Conservation (phyloP, 2,113 vertebrate genomes). For the Ochotona princeps region DNA sequence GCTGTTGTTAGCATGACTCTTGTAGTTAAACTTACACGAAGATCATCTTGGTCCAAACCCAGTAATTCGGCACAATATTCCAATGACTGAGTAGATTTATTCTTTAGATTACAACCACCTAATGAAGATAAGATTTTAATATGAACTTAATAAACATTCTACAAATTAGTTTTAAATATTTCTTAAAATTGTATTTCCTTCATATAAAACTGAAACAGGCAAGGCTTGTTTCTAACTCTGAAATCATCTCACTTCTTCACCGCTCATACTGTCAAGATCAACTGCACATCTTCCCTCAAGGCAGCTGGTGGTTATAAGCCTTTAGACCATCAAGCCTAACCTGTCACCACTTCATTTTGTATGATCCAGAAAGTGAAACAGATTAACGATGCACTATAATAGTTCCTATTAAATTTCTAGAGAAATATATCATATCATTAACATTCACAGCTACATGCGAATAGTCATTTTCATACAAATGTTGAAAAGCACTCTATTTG, state of each 20-base stretch:
- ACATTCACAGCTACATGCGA: background rate
- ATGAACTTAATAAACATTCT: conserved; percentile 26
- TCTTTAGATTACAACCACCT: conserved; percentile 95
- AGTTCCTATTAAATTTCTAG: background rate
- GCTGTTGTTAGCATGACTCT: conserved; percentile 98
- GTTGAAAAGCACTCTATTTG: background rate
- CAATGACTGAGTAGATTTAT: conserved; percentile 90
- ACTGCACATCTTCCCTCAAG: background rate
- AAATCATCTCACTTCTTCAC: background rate
- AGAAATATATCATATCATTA: background rate
- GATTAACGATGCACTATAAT: background rate
- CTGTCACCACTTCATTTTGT: background rate
- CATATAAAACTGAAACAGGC: background rate
- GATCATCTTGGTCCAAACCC: conserved; percentile 94
- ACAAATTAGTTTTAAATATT: background rate
- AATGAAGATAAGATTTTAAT: conserved; percentile 60
- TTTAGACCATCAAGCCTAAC: background rate
- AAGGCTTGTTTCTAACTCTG: background rate
- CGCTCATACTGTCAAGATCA: background rate
- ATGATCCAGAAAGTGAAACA: background rate
- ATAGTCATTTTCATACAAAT: background rate
- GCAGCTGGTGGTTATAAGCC: fast-evolving
- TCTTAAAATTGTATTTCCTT: conserved; percentile 10
- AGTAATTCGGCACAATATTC: conserved; percentile 93
- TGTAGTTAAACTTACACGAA: conserved; percentile 94